phyloP scores from a whole-genome alignment of 1,140 invertebrate species.

The Pogonus chalceus region DNA sequence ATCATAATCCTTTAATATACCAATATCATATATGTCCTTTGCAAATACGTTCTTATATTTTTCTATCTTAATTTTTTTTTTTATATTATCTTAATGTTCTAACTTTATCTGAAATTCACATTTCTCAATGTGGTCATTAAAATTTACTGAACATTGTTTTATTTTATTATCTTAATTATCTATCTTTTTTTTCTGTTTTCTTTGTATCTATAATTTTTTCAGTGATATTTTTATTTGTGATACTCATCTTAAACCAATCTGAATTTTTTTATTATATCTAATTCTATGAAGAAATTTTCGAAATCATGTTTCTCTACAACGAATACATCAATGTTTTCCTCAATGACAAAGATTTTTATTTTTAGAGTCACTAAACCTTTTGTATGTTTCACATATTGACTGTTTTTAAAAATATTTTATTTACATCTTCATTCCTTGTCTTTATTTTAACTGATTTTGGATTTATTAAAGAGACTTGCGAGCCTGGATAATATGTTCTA shows the following conservation, averaged over 20 bases:
- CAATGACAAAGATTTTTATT: conserved; percentile 9
- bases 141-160: not conserved
- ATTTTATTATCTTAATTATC: too few relatives aligned
- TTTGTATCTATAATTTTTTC: not conserved
- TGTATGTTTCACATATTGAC: conserved; percentile 10
- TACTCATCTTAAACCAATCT: conserved; percentile 2
- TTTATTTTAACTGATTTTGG: conserved; percentile 11
- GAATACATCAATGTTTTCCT: conserved; percentile 2
- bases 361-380: conserved; percentile 1
- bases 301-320: conserved; percentile 5
- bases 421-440: conserved; percentile 2
- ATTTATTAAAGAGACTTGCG: conserved; percentile 15
- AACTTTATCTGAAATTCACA: too few relatives aligned
- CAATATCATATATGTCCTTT: conserved; percentile 27
- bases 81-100: too few relatives aligned
- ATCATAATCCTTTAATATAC: conserved; percentile 10
- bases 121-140: conserved; percentile 4
- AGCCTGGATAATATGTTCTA: not conserved
- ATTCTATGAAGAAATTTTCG: conserved; percentile 7
- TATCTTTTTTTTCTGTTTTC: not conserved
- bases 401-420: conserved; percentile 9
- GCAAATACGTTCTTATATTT: conserved; percentile 24
- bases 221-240: conserved; percentile 10
- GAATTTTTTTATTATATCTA: conserved; percentile 6
- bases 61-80: conserved; percentile 11